Evolutionary conservation across 2,797 vertebrate genomes (phyloP).

Genomic region (Spatula versicolor): DNA sequence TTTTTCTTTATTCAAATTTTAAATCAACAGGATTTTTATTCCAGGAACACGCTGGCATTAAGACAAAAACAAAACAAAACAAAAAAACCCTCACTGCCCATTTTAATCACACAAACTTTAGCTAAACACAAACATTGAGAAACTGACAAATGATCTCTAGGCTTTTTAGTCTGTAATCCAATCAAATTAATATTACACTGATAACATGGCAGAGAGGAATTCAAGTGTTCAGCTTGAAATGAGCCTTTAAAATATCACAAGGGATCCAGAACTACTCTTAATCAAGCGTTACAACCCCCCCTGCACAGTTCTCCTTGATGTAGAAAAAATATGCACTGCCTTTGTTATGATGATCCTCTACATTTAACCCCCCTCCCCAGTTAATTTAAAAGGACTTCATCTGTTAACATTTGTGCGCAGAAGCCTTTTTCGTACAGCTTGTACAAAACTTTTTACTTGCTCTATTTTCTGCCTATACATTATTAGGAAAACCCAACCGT

Average conservation of each 20-base stretch:
- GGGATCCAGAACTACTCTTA: background rate
- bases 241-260: slow-evolving; percentile 15
- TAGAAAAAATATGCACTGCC: background rate
- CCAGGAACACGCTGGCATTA: slow-evolving; percentile 8
- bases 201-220: background rate
- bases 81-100: background rate
- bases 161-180: background rate
- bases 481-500: background rate
- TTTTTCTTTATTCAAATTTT: slow-evolving; percentile 70
- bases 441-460: background rate
- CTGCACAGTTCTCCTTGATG: background rate
- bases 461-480: background rate
- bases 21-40: slow-evolving; percentile 72
- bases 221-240: background rate
- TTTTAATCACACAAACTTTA: slow-evolving; percentile 19
- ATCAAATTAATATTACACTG: background rate
- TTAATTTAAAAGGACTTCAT: background rate
- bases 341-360: slow-evolving; percentile 7
- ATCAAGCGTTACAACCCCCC: background rate
- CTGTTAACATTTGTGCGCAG: background rate
- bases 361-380: background rate
- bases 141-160: background rate
- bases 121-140: slow-evolving; percentile 2
- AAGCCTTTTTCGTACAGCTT: background rate
- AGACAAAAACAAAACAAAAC: background rate